Evolutionary conservation across 2,113 vertebrate genomes (phyloP).

Genomic region (Chrysemys picta): DNA sequence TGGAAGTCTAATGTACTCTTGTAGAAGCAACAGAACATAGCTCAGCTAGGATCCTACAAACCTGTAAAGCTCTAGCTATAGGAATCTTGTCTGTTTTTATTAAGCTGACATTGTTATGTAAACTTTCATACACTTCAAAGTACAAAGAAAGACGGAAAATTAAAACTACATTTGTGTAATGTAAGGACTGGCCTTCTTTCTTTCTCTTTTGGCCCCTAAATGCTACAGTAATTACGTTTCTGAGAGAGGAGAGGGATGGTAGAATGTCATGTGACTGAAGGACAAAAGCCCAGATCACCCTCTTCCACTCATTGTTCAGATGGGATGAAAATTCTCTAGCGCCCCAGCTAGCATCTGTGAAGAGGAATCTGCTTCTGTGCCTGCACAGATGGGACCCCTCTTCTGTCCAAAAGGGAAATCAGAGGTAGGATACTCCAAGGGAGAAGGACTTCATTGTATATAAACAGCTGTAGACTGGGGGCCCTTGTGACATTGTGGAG

Average conservation of each 20-base stretch:
- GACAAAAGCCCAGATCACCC: not conserved
- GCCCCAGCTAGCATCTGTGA: not conserved
- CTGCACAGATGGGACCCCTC: not conserved
- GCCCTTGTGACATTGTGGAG: not conserved
- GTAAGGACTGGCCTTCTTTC: not conserved
- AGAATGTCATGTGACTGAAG: not conserved
- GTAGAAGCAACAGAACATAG: not conserved
- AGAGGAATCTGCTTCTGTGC: not conserved
- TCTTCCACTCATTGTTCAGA: not conserved
- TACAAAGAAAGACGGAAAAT: not conserved
- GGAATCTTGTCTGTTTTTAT: not conserved
- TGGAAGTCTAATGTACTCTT: fast-evolving
- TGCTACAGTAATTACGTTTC: not conserved
- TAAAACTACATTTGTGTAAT: not conserved
- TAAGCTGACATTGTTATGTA: not conserved
- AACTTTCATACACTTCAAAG: not conserved
- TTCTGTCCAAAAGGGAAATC: fast-evolving
- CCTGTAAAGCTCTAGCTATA: not conserved
- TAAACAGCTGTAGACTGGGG: not conserved
- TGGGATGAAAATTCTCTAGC: not conserved
- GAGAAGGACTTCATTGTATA: not conserved
- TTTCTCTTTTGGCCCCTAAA: not conserved
- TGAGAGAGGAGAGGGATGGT: not conserved
- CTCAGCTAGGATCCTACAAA: not conserved
- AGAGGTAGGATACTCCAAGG: not conserved